Percentiles rank a stretch among this genome's conserved stretches.
These are phyloP conservation scores for Crypturellus undulatus DNA, from an alignment of 2,113 vertebrate species.

Conservation along the genomic window DNA sequence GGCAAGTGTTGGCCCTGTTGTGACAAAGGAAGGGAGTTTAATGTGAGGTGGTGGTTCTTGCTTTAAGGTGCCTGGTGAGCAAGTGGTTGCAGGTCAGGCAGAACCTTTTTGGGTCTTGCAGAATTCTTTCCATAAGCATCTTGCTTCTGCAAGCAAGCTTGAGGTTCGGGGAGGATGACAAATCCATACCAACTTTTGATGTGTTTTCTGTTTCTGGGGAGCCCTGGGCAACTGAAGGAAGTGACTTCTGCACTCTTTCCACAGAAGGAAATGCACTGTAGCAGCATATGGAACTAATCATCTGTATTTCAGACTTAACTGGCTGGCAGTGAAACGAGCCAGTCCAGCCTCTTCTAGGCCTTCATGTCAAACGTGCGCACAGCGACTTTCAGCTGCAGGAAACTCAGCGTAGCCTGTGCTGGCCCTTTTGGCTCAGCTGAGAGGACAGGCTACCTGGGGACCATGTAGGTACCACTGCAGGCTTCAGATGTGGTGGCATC, in stretches of 20 bases:
- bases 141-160: neutral
- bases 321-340: slow-evolving; percentile 14
- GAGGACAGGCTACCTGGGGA: neutral
- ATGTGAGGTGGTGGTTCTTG: neutral
- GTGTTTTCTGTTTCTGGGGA: slow-evolving; percentile 30
- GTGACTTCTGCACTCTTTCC: slow-evolving; percentile 2
- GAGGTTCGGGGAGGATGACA: neutral
- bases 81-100: neutral
- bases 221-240: neutral
- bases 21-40: neutral
- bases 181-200: neutral
- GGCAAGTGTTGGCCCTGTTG: neutral
- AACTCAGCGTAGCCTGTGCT: slow-evolving; percentile 11
- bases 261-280: neutral
- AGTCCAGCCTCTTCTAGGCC: neutral
- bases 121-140: neutral
- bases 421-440: slow-evolving; percentile 4
- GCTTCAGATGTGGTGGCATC: slow-evolving; percentile 29
- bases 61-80: neutral
- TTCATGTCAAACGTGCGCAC: slow-evolving; percentile 15
- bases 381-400: slow-evolving; percentile 4
- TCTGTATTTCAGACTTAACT: slow-evolving; percentile 40
- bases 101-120: neutral
- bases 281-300: slow-evolving; percentile 66
- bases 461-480: neutral